A percentile compares a stretch with the other conserved stretches of the same genome.
These are phyloP conservation scores for Bruchidius siliquastri DNA, from an alignment of 2,888 invertebrate genomes.

Conservation along the genomic window DNA sequence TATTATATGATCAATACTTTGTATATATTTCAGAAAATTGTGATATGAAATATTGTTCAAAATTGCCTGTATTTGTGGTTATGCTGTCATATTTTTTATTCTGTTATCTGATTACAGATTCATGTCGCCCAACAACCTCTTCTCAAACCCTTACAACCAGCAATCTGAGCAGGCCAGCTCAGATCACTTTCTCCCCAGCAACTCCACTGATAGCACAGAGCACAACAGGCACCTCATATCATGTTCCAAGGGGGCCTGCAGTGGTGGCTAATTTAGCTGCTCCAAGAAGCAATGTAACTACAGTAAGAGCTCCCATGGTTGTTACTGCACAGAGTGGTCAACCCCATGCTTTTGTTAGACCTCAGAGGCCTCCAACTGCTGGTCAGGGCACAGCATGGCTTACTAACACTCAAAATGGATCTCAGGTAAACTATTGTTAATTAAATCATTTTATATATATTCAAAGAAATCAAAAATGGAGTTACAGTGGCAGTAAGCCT, in stretches of 20 bases:
- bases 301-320: constrained; percentile 43
- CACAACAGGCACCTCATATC: constrained; percentile 40
- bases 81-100: too few species aligned
- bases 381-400: constrained; percentile 44
- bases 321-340: constrained; percentile 39
- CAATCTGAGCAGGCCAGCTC: constrained; percentile 38
- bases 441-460: too few species aligned
- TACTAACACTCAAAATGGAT: constrained; percentile 39
- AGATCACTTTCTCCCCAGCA: constrained; percentile 42
- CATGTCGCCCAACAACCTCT: constrained; percentile 5
- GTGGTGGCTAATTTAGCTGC: constrained; percentile 72
- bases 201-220: constrained; percentile 39
- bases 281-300: constrained; percentile 59
- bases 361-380: constrained; percentile 45
- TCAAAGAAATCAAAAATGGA: too few species aligned
- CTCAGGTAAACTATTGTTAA: neutral
- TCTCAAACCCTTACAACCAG: constrained; percentile 24
- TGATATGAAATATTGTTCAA: too few species aligned
- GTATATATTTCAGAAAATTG: too few species aligned
- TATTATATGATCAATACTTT: too few species aligned
- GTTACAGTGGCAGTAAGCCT: too few species aligned
- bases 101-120: neutral
- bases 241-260: constrained; percentile 59
- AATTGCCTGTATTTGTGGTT: neutral
- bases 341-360: constrained; percentile 40